These are phyloP conservation scores for Limonius californicus DNA, from an alignment of 1,140 invertebrate species.

Conservation along the genomic window DNA sequence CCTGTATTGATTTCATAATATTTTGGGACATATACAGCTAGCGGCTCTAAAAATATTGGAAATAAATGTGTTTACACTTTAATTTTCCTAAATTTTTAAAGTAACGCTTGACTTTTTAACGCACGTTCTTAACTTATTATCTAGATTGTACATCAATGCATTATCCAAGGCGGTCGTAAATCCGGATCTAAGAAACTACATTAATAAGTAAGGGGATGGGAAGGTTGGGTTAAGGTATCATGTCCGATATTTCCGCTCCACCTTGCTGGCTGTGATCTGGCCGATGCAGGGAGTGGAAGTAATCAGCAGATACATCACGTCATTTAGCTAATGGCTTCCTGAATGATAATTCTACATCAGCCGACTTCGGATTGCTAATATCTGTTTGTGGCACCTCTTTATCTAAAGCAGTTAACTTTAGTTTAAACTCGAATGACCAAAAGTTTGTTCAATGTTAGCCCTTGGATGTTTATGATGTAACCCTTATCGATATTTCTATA, in stretches of 20 bases:
- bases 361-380: constrained; percentile 27
- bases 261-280: constrained; percentile 21
- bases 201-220: constrained; percentile 7
- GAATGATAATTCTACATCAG: constrained; percentile 44
- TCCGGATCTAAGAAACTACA: background rate
- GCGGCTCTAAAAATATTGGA: too few relatives aligned
- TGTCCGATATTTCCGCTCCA: constrained; percentile 28
- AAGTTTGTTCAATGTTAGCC: too few relatives aligned
- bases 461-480: too few relatives aligned
- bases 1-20: too few relatives aligned
- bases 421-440: too few relatives aligned
- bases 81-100: too few relatives aligned
- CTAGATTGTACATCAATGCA: too few relatives aligned
- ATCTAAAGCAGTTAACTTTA: constrained; percentile 16
- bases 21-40: too few relatives aligned
- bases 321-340: constrained; percentile 47
- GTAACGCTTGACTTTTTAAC: too few relatives aligned
- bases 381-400: constrained; percentile 20
- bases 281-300: constrained; percentile 30
- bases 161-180: background rate
- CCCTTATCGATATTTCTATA: too few relatives aligned
- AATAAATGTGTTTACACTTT: too few relatives aligned
- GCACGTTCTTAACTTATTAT: too few relatives aligned
- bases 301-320: constrained; percentile 45
- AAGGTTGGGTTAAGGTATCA: constrained; percentile 16